Base-by-base conservation (phyloP, 2,888 invertebrate species). In the Athalia circularis region DNA sequence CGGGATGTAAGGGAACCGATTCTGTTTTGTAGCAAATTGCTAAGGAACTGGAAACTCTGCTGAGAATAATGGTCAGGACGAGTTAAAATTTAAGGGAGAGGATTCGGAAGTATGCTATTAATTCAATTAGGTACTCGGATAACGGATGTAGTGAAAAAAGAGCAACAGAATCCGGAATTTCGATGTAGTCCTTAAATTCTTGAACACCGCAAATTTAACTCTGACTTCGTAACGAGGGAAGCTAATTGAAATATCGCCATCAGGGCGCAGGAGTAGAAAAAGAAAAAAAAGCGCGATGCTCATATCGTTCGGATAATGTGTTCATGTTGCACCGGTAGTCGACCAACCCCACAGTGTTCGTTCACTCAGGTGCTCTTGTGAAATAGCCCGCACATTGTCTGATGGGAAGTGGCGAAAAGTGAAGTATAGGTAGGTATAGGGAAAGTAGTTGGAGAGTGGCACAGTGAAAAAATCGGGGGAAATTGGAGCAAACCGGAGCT, bases 1-100 rank as follows among this genome's bases (percentile, higher is more conserved):
- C 29, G 13, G 72, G 47, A 72, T 57, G 29, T 29, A 45, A 57
- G 72, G 57, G 72, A 45, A 72, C 47, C 43, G 59, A n/a, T 59
- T 47, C 72, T 72, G 59, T 43, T 72, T 72, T 72, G 72, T 72
- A 57, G 45, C 72, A 45, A 72, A 59, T 72, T 59, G 59, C 72
- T 59, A n/a, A 59, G 72, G 47, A 72, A 72, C 72, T 43, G 72
- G 72, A 59, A 59, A 72, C 72, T 72, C 54, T 9, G 57, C 11
- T 45, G 70, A 54, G 70, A 70, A 70, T 70, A 59, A 72, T 72
- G 52, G 57, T 45, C 13, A 13, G 57, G 57, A 59, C 15, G 57
- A 43, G 59, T 48, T 72, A 47, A 59, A 59, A 72, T 47, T 72
- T 45, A 59, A 43, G 59, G 72, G 59, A 72, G 72, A 57, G 72